Base-by-base conservation (phyloP, 2,113 vertebrate genomes). In the Saguinus midas region DNA sequence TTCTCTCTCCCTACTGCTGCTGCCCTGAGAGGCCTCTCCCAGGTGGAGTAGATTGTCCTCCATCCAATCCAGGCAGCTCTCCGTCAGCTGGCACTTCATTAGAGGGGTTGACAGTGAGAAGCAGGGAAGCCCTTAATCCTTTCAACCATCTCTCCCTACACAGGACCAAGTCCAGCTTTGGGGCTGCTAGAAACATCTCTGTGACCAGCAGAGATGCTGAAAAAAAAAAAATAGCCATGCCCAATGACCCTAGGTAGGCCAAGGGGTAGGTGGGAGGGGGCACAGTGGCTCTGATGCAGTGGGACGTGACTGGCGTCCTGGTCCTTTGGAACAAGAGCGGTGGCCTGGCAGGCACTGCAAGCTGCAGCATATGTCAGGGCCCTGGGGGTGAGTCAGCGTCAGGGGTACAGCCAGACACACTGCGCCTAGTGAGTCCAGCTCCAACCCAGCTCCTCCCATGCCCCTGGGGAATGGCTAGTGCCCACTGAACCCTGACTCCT, bases 341-440 rank as follows among this genome's bases (percentile, higher is more conserved):
- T 18, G 73, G 64, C 86, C 91, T 92, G 86, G 92, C 48, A 55
- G 87, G 50, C 83, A 10, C 88, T 78, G 91, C 45, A 27, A 6
- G 40, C 93, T 87, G 96, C 94, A 78, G 94, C 50, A 13, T 35
- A 48, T 75, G 81, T 43, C 75, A 76, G 85, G 80, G 88, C 66
- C 23, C 35, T 8, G 7, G 37, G 73, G 93, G 68, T 96, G 97
- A 98, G 92, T 95, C 96, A 92, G 96, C 27, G 1, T 20, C 89
- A 82, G 72, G 91, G 91, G 94, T 66, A 95, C 76, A 37, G 3
- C 52, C 72, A 45, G 52, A 61, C 61, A 55, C 48, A 3, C 32
- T 40, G 88, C 48, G 2, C 92, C 50, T 17, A 2, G 27, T 45
- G 79, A 57, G 20, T 23, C 52, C 37, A 14, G 70, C 81, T 50